phyloP scores from a whole-genome alignment of 2,113 vertebrate genomes.

The Gallinago media region DNA sequence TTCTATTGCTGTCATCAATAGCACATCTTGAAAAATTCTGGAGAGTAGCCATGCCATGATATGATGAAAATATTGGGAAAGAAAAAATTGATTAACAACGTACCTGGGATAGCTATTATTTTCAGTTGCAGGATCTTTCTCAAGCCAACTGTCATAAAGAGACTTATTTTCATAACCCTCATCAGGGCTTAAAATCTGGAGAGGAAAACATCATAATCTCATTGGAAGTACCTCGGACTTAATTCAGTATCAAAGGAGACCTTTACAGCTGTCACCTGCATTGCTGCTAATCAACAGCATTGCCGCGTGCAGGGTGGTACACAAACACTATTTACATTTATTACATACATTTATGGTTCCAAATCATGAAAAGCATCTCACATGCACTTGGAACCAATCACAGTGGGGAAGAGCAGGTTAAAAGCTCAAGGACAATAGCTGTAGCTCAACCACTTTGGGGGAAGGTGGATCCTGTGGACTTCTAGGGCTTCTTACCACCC shows the following conservation, averaged over 20 bases:
- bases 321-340: not conserved
- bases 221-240: not conserved
- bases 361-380: not conserved
- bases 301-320: not conserved
- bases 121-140: constrained; percentile 87
- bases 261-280: not conserved
- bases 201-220: not conserved
- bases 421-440: not conserved
- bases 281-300: not conserved
- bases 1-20: not conserved
- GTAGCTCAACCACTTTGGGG: not conserved
- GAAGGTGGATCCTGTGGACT: not conserved
- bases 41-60: not conserved
- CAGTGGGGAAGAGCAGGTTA: not conserved
- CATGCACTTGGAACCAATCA: not conserved
- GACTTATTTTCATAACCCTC: constrained; percentile 86
- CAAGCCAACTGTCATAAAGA: constrained; percentile 93
- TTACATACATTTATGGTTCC: not conserved
- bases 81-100: not conserved
- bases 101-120: constrained; percentile 86
- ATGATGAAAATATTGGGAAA: not conserved
- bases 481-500: not conserved
- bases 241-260: not conserved
- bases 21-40: not conserved
- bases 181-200: constrained; percentile 90